A percentile compares a stretch with the other conserved stretches of the same genome.
Evolutionary conservation across 2,888 invertebrate genomes (phyloP).

Genomic region (Eulithis prunata): DNA sequence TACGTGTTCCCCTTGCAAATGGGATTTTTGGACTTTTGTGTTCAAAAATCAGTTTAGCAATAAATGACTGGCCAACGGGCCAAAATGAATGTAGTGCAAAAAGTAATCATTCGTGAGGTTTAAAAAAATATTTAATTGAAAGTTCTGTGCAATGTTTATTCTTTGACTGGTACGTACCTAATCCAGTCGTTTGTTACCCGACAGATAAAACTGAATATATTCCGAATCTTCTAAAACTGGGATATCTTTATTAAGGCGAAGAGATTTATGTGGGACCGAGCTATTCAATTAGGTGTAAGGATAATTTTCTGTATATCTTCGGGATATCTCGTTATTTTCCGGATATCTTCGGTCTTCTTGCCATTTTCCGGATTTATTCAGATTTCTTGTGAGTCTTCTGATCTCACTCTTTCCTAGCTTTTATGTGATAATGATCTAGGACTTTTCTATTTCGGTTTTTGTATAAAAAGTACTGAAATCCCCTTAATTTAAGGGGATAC

Average conservation of each 20-base stretch:
- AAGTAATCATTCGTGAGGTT: too few species aligned
- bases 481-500: too few species aligned
- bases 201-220: constrained; percentile 63
- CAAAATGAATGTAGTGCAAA: too few species aligned
- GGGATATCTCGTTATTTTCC: constrained; percentile 35
- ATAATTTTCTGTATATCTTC: constrained; percentile 49
- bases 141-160: constrained; percentile 19
- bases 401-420: neutral
- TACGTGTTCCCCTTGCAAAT: too few species aligned
- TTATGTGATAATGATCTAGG: too few species aligned
- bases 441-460: too few species aligned
- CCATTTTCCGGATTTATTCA: constrained; percentile 5
- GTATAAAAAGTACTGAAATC: too few species aligned
- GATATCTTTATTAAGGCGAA: constrained; percentile 56
- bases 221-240: constrained; percentile 59
- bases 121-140: neutral
- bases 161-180: constrained; percentile 31
- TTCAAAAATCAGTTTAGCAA: too few species aligned
- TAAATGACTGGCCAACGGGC: too few species aligned
- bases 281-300: constrained; percentile 55
- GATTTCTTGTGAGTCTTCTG: constrained; percentile 5
- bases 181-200: constrained; percentile 47
- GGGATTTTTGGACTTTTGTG: too few species aligned
- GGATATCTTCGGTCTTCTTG: constrained; percentile 23
- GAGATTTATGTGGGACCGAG: constrained; percentile 54